Conservation (phyloP, 2,797 vertebrate species). For the Falco cherrug region DNA sequence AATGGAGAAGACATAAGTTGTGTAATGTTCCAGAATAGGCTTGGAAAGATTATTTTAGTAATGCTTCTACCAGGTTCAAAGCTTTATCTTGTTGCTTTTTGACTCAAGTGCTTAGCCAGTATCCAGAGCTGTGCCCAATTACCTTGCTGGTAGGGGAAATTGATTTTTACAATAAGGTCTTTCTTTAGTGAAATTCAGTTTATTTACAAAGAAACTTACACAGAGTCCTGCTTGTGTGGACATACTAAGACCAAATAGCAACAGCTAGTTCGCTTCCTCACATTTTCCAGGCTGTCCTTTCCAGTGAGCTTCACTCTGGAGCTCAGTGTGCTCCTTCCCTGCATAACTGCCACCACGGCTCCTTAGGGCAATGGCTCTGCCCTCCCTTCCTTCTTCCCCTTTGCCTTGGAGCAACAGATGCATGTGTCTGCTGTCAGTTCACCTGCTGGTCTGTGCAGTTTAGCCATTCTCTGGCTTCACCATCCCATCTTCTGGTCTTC, state of each 20-base stretch:
- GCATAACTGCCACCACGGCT: neutral
- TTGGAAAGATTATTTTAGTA: slow-evolving; percentile 33
- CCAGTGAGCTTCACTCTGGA: neutral
- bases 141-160: neutral
- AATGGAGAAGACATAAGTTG: slow-evolving; percentile 2
- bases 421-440: neutral
- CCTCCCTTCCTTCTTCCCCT: neutral
- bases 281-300: neutral
- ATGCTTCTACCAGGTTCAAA: neutral
- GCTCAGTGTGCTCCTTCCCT: neutral
- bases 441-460: neutral
- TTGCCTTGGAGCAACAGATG: neutral
- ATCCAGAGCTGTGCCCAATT: neutral
- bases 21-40: neutral
- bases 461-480: neutral
- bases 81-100: slow-evolving; percentile 6
- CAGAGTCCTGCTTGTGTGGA: neutral
- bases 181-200: neutral
- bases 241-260: neutral
- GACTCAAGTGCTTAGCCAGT: neutral
- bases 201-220: slow-evolving; percentile 8
- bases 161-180: slow-evolving; percentile 1
- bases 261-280: neutral
- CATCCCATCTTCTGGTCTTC: neutral
- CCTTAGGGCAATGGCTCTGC: neutral